Percentiles rank a stretch among this genome's conserved stretches.
Evolutionary conservation across 1,140 invertebrate species (phyloP).

Genomic region (Drosophila leontia): DNA sequence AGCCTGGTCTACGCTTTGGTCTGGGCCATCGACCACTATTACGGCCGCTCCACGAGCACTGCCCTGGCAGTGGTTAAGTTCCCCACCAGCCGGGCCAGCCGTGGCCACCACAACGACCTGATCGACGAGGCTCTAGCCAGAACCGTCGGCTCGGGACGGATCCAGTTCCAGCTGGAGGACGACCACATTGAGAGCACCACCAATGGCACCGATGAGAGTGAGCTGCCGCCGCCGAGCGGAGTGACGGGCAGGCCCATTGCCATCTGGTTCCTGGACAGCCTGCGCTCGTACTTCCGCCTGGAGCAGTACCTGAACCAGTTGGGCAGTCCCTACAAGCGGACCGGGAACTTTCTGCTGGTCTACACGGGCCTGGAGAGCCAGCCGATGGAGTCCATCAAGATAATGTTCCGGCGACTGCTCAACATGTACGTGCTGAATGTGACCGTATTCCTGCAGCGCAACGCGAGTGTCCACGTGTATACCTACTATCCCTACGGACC

Average conservation of each 20-base stretch:
- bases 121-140: conserved; percentile 51
- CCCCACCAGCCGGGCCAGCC: conserved; percentile 41
- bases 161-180: conserved; percentile 59
- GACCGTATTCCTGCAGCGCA: conserved; percentile 53
- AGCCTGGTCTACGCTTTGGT: conserved; percentile 71
- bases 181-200: conserved; percentile 29
- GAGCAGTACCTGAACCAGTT: conserved; percentile 49
- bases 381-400: conserved; percentile 46
- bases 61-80: conserved; percentile 65
- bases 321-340: conserved; percentile 60
- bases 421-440: conserved; percentile 72
- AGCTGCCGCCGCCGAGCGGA: conserved; percentile 21
- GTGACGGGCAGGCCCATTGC: conserved; percentile 30
- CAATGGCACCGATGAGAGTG: background rate
- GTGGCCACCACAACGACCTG: conserved; percentile 61
- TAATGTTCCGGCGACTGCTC: conserved; percentile 69
- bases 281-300: conserved; percentile 55
- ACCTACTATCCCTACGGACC: conserved; percentile 75
- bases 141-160: conserved; percentile 12
- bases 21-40: conserved; percentile 72
- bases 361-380: conserved; percentile 64
- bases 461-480: conserved; percentile 55
- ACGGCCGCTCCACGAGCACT: conserved; percentile 39
- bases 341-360: conserved; percentile 65
- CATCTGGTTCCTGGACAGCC: conserved; percentile 74